Evolutionary conservation across 2,113 vertebrate species (phyloP).

Genomic region (Ia io): DNA sequence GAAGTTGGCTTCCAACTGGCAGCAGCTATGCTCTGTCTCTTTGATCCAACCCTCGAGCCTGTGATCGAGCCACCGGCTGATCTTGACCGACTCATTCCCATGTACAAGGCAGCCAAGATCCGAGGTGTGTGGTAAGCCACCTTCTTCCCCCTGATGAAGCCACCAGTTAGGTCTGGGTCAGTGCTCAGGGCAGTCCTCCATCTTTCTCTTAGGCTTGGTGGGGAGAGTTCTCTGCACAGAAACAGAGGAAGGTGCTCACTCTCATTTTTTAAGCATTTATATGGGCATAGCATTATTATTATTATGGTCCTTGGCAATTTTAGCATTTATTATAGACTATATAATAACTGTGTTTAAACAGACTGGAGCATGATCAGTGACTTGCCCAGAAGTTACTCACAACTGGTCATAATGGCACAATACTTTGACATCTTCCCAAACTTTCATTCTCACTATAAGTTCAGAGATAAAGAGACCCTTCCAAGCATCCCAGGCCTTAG

Average conservation of each 20-base stretch:
- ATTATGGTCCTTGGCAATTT: neutral
- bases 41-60: constrained; percentile 85
- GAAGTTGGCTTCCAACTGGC: constrained; percentile 93
- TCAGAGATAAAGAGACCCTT: neutral
- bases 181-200: neutral
- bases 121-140: constrained; percentile 83
- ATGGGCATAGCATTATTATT: neutral
- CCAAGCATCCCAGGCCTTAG: neutral
- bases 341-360: neutral
- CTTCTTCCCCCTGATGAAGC: neutral
- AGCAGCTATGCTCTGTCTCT: constrained; percentile 83
- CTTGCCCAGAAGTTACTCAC: neutral
- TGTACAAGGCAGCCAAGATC: constrained; percentile 87
- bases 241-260: neutral
- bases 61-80: constrained; percentile 52
- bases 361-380: neutral
- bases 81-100: constrained; percentile 83
- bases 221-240: neutral
- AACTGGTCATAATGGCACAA: neutral
- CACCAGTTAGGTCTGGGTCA: neutral
- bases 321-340: neutral
- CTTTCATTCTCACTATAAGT: neutral
- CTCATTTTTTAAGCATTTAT: neutral
- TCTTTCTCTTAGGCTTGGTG: neutral
- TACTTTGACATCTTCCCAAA: neutral